phyloP scores from a whole-genome alignment of 2,797 vertebrate genomes.

The Pampus argenteus region DNA sequence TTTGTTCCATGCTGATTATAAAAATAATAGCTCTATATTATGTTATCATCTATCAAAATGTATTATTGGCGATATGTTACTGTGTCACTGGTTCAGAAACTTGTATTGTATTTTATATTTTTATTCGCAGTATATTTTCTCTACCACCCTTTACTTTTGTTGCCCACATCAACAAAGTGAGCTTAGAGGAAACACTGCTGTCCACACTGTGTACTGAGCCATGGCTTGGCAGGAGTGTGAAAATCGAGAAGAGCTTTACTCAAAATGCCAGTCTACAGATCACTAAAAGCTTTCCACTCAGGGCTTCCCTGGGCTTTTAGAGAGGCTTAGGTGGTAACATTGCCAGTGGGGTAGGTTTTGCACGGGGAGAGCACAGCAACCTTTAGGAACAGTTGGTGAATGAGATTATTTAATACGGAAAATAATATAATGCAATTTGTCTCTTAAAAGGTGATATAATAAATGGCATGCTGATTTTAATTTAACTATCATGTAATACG shows the following conservation, averaged over 20 bases:
- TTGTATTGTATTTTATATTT: constrained; percentile 11
- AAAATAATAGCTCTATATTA: neutral
- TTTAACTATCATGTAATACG: neutral
- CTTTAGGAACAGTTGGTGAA: constrained; percentile 38
- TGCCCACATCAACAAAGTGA: constrained; percentile 45
- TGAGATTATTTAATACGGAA: constrained; percentile 30
- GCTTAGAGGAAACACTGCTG: constrained; percentile 65
- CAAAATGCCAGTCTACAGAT: constrained; percentile 85
- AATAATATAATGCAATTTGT: neutral
- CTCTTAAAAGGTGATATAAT: neutral
- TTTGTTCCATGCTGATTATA: neutral
- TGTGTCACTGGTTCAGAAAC: neutral
- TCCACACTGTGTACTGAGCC: constrained; percentile 71
- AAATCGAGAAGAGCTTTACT: constrained; percentile 85
- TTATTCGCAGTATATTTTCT: constrained; percentile 17
- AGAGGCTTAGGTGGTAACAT: constrained; percentile 73
- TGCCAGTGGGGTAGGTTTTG: constrained; percentile 67
- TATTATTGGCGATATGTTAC: neutral
- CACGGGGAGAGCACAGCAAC: constrained; percentile 41
- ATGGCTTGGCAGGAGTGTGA: constrained; percentile 78
- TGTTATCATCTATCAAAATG: no score
- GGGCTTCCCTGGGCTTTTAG: constrained; percentile 77
- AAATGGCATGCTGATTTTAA: neutral
- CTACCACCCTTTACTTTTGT: constrained; percentile 36
- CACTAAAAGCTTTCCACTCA: constrained; percentile 85